These are phyloP conservation scores for Caenorhabditis briggsae DNA, from an alignment of 1,140 invertebrate genomes.

Conservation along the genomic window DNA sequence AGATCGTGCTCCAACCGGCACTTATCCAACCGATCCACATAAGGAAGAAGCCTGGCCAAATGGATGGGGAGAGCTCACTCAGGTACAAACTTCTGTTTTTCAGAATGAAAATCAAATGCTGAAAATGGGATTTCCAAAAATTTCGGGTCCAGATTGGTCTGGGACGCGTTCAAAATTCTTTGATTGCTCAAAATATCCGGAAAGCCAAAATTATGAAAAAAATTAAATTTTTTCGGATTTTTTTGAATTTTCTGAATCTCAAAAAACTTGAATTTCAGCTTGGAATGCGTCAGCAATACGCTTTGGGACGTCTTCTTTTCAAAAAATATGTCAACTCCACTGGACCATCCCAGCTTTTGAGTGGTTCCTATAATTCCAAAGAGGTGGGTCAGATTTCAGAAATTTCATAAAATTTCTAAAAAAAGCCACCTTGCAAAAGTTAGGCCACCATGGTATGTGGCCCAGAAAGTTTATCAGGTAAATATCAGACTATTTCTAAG, in stretches of 20 bases:
- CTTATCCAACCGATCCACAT: conserved; percentile 69
- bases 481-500: too few relatives aligned
- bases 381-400: conserved; percentile 53
- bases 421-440: too few relatives aligned
- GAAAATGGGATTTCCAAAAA: too few relatives aligned
- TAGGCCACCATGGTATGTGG: too few relatives aligned
- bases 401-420: too few relatives aligned
- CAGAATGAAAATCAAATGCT: too few relatives aligned
- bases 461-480: too few relatives aligned
- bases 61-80: conserved; percentile 71
- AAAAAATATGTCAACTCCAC: conserved; percentile 66
- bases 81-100: conserved; percentile 27
- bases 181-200: too few relatives aligned
- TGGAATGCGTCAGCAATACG: conserved; percentile 71
- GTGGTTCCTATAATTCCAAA: conserved; percentile 61
- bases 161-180: too few relatives aligned
- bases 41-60: conserved; percentile 69
- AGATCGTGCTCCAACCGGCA: conserved; percentile 69
- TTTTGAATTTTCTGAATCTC: not conserved
- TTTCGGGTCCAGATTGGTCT: too few relatives aligned
- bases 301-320: conserved; percentile 64
- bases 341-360: conserved; percentile 58
- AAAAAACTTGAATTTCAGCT: conserved; percentile 60
- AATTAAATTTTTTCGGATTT: too few relatives aligned
- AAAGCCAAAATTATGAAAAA: too few relatives aligned